Conservation (phyloP, 2,113 vertebrate species). For the Pygathrix nemaeus region DNA sequence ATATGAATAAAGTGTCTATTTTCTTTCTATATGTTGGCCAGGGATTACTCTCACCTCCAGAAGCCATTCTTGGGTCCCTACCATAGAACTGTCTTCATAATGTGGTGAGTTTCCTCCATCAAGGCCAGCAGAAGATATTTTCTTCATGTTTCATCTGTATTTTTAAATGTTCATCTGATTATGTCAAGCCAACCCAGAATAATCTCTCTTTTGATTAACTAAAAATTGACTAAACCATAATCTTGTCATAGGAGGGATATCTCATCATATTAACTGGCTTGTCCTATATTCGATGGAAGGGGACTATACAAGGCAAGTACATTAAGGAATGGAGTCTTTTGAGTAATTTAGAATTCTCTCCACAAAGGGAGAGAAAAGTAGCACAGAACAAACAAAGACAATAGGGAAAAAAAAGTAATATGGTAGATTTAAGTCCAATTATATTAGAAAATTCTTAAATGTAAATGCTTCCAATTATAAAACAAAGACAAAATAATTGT, state of each 20-base stretch:
- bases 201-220: neutral
- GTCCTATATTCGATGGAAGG: rapidly evolving
- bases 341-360: neutral
- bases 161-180: neutral
- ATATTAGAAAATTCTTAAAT: neutral
- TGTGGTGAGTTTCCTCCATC: neutral
- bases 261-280: neutral
- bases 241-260: neutral
- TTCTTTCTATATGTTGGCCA: neutral
- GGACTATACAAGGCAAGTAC: neutral
- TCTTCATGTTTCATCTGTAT: neutral
- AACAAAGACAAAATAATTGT: neutral
- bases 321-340: neutral
- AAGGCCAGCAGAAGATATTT: neutral
- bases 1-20: neutral
- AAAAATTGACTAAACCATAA: neutral
- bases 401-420: neutral
- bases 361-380: neutral
- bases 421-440: neutral
- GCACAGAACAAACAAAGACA: neutral
- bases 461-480: neutral
- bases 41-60: neutral
- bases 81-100: neutral
- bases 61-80: neutral
- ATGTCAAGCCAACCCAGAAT: neutral